A percentile compares a stretch with the other conserved stretches of the same genome.
These are phyloP conservation scores for Camelus dromedarius DNA, from an alignment of 2,113 vertebrate species.

Conservation along the genomic window DNA sequence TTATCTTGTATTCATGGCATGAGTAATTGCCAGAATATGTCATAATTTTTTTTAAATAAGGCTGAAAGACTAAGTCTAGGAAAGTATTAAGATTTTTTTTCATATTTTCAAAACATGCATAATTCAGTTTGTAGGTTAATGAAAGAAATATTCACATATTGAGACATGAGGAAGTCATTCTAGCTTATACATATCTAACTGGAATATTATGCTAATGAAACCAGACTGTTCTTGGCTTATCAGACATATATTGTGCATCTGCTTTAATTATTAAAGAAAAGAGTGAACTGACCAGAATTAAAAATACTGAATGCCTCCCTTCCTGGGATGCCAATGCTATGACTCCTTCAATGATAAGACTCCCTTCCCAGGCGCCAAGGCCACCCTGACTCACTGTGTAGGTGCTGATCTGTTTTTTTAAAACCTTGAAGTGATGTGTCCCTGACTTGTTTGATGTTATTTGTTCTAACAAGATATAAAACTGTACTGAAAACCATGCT, in stretches of 20 bases:
- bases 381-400: neutral
- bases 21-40: neutral
- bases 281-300: neutral
- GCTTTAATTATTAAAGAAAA: neutral
- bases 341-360: neutral
- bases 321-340: neutral
- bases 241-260: neutral
- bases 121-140: neutral
- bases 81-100: neutral
- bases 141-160: neutral
- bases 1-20: neutral
- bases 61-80: constrained; percentile 1
- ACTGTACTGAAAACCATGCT: neutral
- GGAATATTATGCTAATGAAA: neutral
- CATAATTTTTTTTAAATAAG: neutral
- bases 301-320: neutral
- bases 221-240: neutral
- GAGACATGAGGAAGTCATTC: neutral
- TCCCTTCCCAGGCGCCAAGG: neutral
- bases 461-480: neutral
- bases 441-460: neutral
- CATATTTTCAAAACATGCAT: neutral
- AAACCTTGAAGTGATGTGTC: neutral
- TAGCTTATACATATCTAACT: neutral
- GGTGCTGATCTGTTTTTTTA: neutral